These are phyloP conservation scores for Xenus cinereus DNA, from an alignment of 2,113 vertebrate species.

Conservation along the genomic window DNA sequence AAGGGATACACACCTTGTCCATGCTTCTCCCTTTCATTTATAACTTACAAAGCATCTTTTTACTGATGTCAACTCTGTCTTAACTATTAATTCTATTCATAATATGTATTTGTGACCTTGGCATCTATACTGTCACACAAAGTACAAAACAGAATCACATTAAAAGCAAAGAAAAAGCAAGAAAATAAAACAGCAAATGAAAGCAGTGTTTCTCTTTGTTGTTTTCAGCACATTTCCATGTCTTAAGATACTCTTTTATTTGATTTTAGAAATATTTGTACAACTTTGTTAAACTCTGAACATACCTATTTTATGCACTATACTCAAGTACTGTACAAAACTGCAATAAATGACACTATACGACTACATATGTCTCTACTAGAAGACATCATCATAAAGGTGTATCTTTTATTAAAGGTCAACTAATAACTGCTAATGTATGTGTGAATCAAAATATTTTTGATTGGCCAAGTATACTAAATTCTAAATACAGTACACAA, in stretches of 20 bases:
- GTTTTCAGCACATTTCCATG: constrained; percentile 67
- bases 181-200: constrained; percentile 64
- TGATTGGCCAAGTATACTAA: constrained; percentile 60
- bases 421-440: constrained; percentile 86
- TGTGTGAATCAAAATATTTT: constrained; percentile 71
- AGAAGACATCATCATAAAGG: constrained; percentile 77
- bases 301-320: constrained; percentile 78
- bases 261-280: constrained; percentile 77
- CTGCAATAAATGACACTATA: constrained; percentile 80
- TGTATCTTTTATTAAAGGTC: constrained; percentile 74
- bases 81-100: constrained; percentile 48
- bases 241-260: constrained; percentile 72
- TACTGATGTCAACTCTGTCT: constrained; percentile 35
- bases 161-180: constrained; percentile 69
- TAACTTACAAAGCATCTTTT: constrained; percentile 22
- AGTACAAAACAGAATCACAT: constrained; percentile 71
- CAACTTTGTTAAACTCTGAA: constrained; percentile 68
- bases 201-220: constrained; percentile 54
- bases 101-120: constrained; percentile 75
- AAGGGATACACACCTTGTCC: constrained; percentile 55
- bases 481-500: constrained; percentile 63
- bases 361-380: constrained; percentile 79
- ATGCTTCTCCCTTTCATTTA: constrained; percentile 53
- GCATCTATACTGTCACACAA: constrained; percentile 75
- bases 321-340: constrained; percentile 83